These are phyloP conservation scores for Tuta absoluta DNA, from an alignment of 2,888 invertebrate genomes.

Conservation along the genomic window DNA sequence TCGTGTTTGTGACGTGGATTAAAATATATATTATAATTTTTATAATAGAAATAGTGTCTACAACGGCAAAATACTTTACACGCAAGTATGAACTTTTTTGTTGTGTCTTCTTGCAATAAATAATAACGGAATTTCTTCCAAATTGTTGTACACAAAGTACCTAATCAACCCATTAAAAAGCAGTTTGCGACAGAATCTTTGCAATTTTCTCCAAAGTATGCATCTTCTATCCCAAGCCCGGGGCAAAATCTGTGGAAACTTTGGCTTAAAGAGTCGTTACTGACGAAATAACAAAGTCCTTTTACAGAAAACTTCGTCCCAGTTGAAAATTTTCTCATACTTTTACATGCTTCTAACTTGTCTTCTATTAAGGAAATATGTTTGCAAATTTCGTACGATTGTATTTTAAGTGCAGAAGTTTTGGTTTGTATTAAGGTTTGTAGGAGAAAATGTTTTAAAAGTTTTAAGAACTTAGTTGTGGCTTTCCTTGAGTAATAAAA, in stretches of 20 bases:
- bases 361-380: background rate
- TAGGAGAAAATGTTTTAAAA: background rate
- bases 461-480: background rate
- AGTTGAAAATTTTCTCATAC: background rate
- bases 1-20: too few relatives aligned
- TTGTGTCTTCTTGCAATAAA: too few relatives aligned
- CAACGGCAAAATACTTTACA: too few relatives aligned
- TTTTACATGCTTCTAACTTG: background rate
- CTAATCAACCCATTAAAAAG: background rate
- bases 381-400: background rate
- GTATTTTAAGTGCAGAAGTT: background rate
- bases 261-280: constrained; percentile 3
- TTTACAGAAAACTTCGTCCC: background rate
- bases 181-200: constrained; percentile 18
- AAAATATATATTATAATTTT: too few relatives aligned
- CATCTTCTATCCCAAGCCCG: background rate
- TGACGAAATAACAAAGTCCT: constrained; percentile 16
- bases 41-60: too few relatives aligned
- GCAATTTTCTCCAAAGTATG: constrained; percentile 6
- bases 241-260: constrained; percentile 2
- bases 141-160: too few relatives aligned
- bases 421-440: background rate
- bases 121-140: too few relatives aligned
- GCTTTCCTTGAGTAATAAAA: background rate
- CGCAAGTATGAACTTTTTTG: too few relatives aligned